Evolutionary conservation across 2,113 vertebrate genomes (phyloP), one percentile per base, ranked within the genome.

Genomic region (Morone saxatilis): DNA sequence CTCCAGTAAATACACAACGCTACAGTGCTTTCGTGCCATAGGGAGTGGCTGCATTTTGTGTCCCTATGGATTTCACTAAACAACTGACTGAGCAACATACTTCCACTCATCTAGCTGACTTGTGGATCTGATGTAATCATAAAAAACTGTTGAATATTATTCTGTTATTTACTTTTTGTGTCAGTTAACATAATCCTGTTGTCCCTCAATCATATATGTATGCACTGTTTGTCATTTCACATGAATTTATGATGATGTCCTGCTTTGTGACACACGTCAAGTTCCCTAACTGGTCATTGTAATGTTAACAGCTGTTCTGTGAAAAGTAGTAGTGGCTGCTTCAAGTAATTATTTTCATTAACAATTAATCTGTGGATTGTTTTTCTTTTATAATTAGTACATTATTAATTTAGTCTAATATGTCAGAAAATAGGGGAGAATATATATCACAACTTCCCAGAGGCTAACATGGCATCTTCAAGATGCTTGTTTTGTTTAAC

Each of bases 71-170:
- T 71, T 57, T 77, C 14, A 60, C 4, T 1, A 17, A 61, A 53
- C 48, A 67, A 53, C 50, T 53, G 6, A 54, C 48, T 50, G 20
- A 60, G 38, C 56, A 54, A 43, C 54, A 31, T 45, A 56, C 70
- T 47, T 47, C 73, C 13, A 61, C 47, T 79, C 41, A 68, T 53
- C 43, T 6, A 36, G 22, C 47, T 60, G 43, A 69, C 25, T 50
- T 7, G 7, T 45, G 6, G 13, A 40, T 69, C 20, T 31, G 31
- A 31, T 31, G 31, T 78, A 40, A 72, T n/a, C 2, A 16, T 20
- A 20, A 8, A 45, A 71, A 73, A 31, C 31, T 31, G 31, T 31
- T 31, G 31, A 31, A 31, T 31, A 31, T 31, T 31, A 31, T 31
- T 31, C 31, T 31, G 31, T 65, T 36, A 56, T 25, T 56, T 8